A percentile compares a stretch with the other conserved stretches of the same genome.
Evolutionary conservation across 2,888 invertebrate species (phyloP).

Genomic region (Neocrepidodera transversa): DNA sequence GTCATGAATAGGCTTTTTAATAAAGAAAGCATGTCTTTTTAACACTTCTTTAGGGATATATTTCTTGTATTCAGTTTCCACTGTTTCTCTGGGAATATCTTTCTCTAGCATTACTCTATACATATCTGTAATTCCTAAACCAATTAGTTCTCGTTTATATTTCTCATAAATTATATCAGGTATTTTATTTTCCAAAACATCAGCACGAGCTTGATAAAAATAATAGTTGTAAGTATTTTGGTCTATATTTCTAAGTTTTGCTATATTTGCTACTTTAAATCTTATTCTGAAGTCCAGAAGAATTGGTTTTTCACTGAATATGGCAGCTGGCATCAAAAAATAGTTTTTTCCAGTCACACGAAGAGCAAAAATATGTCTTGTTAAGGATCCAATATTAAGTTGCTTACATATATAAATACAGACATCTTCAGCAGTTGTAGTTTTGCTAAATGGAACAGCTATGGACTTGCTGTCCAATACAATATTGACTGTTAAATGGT

Average conservation of each 20-base stretch:
- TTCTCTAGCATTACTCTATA: constrained; percentile 82
- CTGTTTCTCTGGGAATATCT: constrained; percentile 69
- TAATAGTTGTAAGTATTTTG: constrained; percentile 82
- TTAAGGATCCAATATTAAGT: constrained; percentile 76
- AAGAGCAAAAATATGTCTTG: constrained; percentile 80
- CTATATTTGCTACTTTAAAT: constrained; percentile 74
- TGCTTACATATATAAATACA: constrained; percentile 75
- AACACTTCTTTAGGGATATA: constrained; percentile 83
- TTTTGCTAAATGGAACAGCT: constrained; percentile 40
- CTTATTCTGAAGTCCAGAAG: constrained; percentile 77
- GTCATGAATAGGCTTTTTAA: constrained; percentile 77
- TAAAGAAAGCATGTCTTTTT: constrained; percentile 76
- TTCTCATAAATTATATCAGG: constrained; percentile 81
- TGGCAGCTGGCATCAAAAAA: constrained; percentile 74
- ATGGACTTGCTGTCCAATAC: constrained; percentile 41
- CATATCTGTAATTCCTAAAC: constrained; percentile 89
- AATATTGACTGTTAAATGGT: constrained; percentile 34
- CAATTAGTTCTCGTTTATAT: constrained; percentile 78
- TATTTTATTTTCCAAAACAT: constrained; percentile 81
- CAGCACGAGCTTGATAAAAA: constrained; percentile 83
- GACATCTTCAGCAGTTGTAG: constrained; percentile 73
- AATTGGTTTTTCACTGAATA: constrained; percentile 61
- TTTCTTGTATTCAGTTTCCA: constrained; percentile 81
- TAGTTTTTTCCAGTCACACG: constrained; percentile 69
- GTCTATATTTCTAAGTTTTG: constrained; percentile 72